A percentile compares a stretch with the other conserved stretches of the same genome.
Conservation (phyloP, 2,888 invertebrate genomes). For the Aphodius sticticus region DNA sequence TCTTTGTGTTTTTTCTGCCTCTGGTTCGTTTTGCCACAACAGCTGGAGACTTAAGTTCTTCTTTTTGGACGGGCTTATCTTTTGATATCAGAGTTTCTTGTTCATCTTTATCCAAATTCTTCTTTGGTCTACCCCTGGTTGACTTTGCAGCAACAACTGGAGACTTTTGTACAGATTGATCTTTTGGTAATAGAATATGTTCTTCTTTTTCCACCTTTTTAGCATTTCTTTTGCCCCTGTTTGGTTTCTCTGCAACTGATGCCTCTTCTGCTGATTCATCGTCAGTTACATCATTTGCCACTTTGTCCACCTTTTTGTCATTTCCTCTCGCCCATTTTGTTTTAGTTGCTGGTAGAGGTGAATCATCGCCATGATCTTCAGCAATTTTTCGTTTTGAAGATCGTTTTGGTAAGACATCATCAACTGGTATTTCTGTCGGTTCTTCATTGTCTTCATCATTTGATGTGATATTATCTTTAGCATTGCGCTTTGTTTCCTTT, state of each 20-base stretch:
- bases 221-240: not conserved
- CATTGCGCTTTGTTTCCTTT: too few species aligned
- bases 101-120: constrained; percentile 8
- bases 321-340: not conserved
- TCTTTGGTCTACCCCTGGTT: not conserved
- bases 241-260: not conserved
- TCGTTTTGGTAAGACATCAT: too few species aligned
- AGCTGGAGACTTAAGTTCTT: not conserved
- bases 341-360: too few species aligned
- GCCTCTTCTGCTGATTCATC: constrained; percentile 11
- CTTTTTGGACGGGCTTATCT: not conserved
- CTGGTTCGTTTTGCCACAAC: not conserved
- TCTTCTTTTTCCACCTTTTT: not conserved
- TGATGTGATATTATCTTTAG: too few species aligned
- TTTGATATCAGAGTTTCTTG: not conserved
- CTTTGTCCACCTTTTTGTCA: not conserved
- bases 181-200: too few species aligned
- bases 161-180: not conserved
- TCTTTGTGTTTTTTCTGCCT: not conserved
- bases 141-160: not conserved
- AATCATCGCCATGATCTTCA: too few species aligned
- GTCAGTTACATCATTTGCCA: not conserved
- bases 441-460: too few species aligned
- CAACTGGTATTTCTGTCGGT: not conserved
- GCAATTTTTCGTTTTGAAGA: too few species aligned